A percentile compares a stretch with the other conserved stretches of the same genome.
These are phyloP conservation scores for Cassiopea andromeda DNA, from an alignment of 30 jellyfish, hydroid and myxozoan species.

Conservation along the genomic window DNA sequence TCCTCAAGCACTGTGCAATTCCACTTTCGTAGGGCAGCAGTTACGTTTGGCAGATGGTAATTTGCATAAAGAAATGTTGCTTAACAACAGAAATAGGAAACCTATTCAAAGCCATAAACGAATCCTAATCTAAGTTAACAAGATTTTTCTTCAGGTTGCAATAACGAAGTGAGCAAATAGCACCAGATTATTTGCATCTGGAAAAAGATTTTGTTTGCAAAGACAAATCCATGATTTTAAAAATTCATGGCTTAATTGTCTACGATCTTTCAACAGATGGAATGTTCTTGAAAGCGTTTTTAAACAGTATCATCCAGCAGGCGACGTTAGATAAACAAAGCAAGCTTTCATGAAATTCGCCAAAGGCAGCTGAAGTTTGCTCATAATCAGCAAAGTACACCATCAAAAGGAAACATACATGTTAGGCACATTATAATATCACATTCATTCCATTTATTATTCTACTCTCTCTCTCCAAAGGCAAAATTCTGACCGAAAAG, in stretches of 20 bases:
- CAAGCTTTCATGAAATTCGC: background rate
- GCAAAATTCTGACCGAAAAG: too few relatives aligned
- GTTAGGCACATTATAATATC: too few relatives aligned
- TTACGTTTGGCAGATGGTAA: constrained; percentile 7
- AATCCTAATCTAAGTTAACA: constrained; percentile 27
- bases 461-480: too few relatives aligned
- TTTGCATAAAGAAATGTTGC: background rate
- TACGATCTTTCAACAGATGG: background rate
- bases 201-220: background rate
- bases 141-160: constrained; percentile 38
- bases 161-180: constrained; percentile 64
- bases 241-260: constrained; percentile 34
- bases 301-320: background rate
- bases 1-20: background rate
- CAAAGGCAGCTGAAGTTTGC: background rate
- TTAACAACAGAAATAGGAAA: background rate
- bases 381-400: background rate
- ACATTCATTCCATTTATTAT: too few relatives aligned
- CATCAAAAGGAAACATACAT: too few relatives aligned
- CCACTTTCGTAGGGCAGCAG: background rate
- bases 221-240: constrained; percentile 9
- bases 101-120: background rate
- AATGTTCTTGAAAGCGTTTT: background rate
- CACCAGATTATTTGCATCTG: background rate
- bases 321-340: background rate